Base-by-base conservation (phyloP, 1,140 invertebrate genomes). In the Drosophila setifemur region DNA sequence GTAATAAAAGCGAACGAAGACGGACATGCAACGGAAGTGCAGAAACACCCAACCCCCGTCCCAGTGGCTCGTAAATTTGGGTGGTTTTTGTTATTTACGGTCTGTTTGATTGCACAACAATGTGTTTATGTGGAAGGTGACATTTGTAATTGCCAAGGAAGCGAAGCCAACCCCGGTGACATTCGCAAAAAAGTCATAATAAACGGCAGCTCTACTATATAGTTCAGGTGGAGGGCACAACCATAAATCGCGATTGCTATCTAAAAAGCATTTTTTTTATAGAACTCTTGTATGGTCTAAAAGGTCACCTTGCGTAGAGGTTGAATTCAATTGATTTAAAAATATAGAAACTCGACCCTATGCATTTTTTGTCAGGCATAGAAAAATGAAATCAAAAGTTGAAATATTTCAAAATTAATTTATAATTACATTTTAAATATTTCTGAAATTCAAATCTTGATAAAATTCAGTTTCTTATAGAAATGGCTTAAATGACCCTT, bases 51-150 rank as follows among this genome's bases (percentile, higher is more conserved):
- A 21, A 16, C 16, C 11, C 21, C 54, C 48, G n/a, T 39, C 4
- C 31, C 14, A 57, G 39, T 31, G 52, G 23, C 64, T 68, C 64
- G 64, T 69, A 69, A 55, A 68, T 73, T 72, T 25, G 49, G 61
- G 25, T 73, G 43, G 11, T 50, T 61, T 35, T 45, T 54, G 66
- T 69, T 73, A 78, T 69, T 78, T 69, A 78, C 75, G 74, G 55
- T 71, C 42, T 54, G 55, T 78, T 78, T 81, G 75, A 78, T 82
- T 81, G 77, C 77, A 73, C 69, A 78, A 78, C 74, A 52, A 60
- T 72, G 71, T 81, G 76, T 72, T 75, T 67, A 71, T 81, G 43
- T 49, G 47, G 42, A 75, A 61, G 60, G 60, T 68, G 77, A 54
- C 73, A 73, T 77, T 73, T 64, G 61, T 55, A 77, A 83, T 73